phyloP scores from a whole-genome alignment of 2,888 invertebrate genomes.

The Palloptera scutellata region DNA sequence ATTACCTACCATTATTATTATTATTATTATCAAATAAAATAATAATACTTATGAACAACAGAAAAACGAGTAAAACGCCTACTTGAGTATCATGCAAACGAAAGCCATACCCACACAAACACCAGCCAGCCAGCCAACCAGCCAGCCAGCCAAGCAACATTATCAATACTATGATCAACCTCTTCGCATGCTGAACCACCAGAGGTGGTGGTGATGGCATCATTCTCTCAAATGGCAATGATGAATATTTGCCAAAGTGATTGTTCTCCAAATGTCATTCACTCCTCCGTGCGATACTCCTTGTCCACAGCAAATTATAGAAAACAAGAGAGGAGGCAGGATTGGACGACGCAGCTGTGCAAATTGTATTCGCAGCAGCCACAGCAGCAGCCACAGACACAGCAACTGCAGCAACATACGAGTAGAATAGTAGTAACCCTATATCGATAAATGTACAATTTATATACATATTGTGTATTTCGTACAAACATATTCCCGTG shows the following conservation, averaged over 20 bases:
- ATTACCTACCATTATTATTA: no score
- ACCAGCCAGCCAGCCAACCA: no score
- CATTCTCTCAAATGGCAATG: constrained; percentile 34
- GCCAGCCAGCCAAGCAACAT: no score
- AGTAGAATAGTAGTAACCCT: constrained; percentile 3
- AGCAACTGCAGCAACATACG: not conserved
- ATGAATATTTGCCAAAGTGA: constrained; percentile 59
- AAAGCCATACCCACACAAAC: no score
- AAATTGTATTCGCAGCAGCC: constrained; percentile 19
- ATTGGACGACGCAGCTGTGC: constrained; percentile 32
- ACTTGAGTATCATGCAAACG: no score
- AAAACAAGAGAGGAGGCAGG: not conserved
- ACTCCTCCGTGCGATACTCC: not conserved
- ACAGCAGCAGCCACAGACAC: not conserved
- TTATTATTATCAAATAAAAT: no score
- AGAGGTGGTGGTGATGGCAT: not conserved
- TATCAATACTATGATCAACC: no score
- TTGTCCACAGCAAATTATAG: no score
- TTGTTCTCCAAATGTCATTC: constrained; percentile 47
- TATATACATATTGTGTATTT: no score
- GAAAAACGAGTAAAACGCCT: no score
- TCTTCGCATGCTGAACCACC: no score
- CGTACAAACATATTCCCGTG: not conserved
- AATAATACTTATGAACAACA: no score
- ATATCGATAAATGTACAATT: constrained; percentile 14